Evolutionary conservation across 2,797 vertebrate genomes (phyloP), one percentile per base, ranked within the genome.

Genomic region (Falco concolor): DNA sequence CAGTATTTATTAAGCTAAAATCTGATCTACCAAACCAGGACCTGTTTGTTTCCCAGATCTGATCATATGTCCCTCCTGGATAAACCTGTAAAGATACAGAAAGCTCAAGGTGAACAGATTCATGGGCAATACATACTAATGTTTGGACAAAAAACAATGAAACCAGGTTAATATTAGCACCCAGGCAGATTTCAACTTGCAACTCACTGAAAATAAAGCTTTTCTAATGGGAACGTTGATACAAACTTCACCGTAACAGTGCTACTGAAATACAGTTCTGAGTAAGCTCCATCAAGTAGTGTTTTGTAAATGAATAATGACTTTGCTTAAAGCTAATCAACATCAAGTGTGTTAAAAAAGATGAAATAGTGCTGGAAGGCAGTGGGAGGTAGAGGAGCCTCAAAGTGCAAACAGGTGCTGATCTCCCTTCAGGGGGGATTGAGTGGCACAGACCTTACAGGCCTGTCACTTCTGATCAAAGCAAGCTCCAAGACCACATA

Each of bases 391-490:
- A 94, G 83, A 91, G 80, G 69, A 96, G 94, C 85, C 96, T 97
- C 95, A 94, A 97, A 97, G 96, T 97, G 93, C 96, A 97, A 97
- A 97, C 97, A 98, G 98, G 98, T 97, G 98, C 95, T 90, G 97
- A 90, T 96, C 80, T 95, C 97, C 97, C 97, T 97, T 84, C 76
- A 89, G 97, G 97, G 97, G 83, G 75, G 93, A 94, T 95, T 96
- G 96, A 93, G 87, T 85, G 96, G 92, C 95, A 92, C 83, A 92
- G 86, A 93, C 96, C 97, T 97, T 80, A 76, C 59, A 75, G 94
- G 97, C 94, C 85, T 97, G 97, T 98, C 98, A 96, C 90, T 86
- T 40, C 77, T 95, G 97, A 98, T 98, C 98, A 98, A 98, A 98
- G 98, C 44, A 24, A 49, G 95, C 95, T 86, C 89, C 97, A 93